Conservation (phyloP, 2,113 vertebrate species). For the Saguinus imperator region DNA sequence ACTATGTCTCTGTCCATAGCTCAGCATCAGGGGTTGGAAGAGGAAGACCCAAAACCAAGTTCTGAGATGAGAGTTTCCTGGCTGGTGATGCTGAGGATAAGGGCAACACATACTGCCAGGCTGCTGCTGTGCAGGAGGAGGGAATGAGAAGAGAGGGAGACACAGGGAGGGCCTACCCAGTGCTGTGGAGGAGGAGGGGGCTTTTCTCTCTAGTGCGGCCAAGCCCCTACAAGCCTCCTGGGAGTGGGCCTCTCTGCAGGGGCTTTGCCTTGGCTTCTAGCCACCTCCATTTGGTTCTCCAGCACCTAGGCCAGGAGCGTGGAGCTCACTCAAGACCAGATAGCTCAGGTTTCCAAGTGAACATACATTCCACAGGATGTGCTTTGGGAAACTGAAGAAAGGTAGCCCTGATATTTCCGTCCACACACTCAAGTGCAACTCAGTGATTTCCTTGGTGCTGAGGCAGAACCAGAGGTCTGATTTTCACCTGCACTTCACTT, state of each 20-base stretch:
- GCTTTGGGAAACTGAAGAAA: not conserved
- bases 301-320: not conserved
- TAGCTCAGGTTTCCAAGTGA: not conserved
- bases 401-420: not conserved
- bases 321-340: not conserved
- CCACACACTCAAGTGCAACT: not conserved
- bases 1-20: not conserved
- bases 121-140: not conserved
- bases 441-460: not conserved
- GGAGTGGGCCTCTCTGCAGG: not conserved
- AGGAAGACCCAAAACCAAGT: no score
- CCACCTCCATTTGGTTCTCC: not conserved
- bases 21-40: not conserved
- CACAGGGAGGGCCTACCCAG: not conserved
- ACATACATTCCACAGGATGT: not conserved
- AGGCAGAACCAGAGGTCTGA: not conserved
- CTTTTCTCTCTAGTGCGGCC: not conserved
- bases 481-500: not conserved
- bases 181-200: not conserved
- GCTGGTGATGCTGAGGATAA: not conserved
- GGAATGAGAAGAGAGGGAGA: no score
- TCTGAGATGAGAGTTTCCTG: not conserved
- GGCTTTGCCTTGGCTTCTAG: not conserved
- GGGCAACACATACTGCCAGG: not conserved
- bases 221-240: not conserved